Percentiles rank a stretch among this genome's conserved stretches.
phyloP scores from a whole-genome alignment of 2,888 invertebrate species.

The Amblyteles armatorius region DNA sequence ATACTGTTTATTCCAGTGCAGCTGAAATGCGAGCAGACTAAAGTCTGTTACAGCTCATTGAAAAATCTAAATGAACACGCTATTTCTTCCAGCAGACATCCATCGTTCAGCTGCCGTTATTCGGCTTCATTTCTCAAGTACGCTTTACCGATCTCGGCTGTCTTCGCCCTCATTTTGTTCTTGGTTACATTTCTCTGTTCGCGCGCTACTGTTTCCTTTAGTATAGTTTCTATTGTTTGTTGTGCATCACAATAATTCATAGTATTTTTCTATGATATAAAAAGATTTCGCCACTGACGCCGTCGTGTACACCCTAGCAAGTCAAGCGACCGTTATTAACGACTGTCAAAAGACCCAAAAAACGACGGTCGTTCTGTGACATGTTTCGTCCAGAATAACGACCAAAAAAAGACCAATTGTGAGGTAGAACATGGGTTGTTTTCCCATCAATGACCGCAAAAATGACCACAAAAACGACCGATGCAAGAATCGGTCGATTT shows the following conservation, averaged over 20 bases:
- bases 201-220: constrained; percentile 21
- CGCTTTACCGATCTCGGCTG: constrained; percentile 8
- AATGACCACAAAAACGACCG: too few species aligned
- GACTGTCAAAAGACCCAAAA: too few species aligned
- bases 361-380: too few species aligned
- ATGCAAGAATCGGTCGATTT: too few species aligned
- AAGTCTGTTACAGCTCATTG: constrained; percentile 7
- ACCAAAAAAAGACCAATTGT: too few species aligned
- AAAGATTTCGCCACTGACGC: neutral
- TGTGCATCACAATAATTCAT: too few species aligned
- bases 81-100: constrained; percentile 1
- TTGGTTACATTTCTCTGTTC: constrained; percentile 32
- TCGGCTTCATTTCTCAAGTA: constrained; percentile 14
- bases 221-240: neutral
- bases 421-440: too few species aligned
- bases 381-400: too few species aligned
- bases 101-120: neutral
- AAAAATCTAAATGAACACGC: neutral
- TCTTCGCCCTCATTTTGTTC: constrained; percentile 44
- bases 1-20: neutral
- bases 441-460: too few species aligned
- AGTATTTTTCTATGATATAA: constrained; percentile 10
- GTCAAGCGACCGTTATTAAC: too few species aligned
- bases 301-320: too few species aligned
- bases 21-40: neutral